Base-by-base conservation (phyloP, 2,797 vertebrate genomes). In the Channallabes apus region DNA sequence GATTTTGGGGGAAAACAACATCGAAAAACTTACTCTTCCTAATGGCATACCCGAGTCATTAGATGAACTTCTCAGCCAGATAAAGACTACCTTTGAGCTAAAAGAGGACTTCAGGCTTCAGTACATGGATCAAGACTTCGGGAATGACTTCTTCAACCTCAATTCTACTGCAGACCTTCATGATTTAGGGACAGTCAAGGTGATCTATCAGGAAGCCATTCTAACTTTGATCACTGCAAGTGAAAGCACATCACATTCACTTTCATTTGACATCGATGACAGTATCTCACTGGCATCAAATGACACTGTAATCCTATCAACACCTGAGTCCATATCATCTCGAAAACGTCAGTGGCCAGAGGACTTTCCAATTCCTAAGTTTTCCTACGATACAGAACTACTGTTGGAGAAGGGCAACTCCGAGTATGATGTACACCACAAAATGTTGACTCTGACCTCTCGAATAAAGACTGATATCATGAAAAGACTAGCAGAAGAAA, bases 31-130 rank as follows among this genome's bases (percentile, higher is more conserved):
- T 35, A 35, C 35, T 35, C 4, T 35, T 35, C 35, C 35, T 35
- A 35, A 86, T 85, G 87, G 87, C 59, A 88, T 87, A 14, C 86
- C 83, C 82, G 86, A 88, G 41, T 87, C 83, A 83, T 24, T 86
- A 14, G 86, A 85, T 80, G 83, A 87, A 22, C 69, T 87, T 58
- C 59, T 86, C n/a, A n/a, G 67, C 67, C 41, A 17, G 35, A 61
- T 90, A 27, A 89, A 82, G 65, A 61, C n/a, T 83, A 72, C 69
- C 3, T 90, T 86, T 86, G 68, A 82, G 4, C 61, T 89, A 82
- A 85, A 82, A 1, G 54, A 14, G 1, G 32, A 35, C 32, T 35
- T 35, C 32, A 35, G 32, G 32, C 32, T 35, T 35, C 32, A 35
- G 4, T 58, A 58, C 56, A 58, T 58, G 82, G 82, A 88, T 65